Conservation (phyloP, 2,797 vertebrate species). For the Gila robusta region DNA sequence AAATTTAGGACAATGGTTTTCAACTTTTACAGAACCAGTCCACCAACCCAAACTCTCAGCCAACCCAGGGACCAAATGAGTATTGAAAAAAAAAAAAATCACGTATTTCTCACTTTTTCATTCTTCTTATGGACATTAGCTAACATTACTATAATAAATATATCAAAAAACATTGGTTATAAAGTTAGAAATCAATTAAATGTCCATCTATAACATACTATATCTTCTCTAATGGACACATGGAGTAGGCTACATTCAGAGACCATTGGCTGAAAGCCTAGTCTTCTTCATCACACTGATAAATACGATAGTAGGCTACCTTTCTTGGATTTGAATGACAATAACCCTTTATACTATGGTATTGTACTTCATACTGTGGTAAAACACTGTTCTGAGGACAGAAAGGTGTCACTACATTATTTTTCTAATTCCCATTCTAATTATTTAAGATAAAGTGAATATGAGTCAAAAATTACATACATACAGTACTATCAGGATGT, state of each 20-base stretch:
- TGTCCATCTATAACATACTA: not conserved
- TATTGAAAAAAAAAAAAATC: not conserved
- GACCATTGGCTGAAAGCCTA: not conserved
- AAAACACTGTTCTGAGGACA: not conserved
- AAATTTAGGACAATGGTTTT: not conserved
- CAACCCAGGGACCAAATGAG: not conserved
- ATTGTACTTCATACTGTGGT: not conserved
- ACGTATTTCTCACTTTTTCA: no score
- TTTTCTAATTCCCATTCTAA: not conserved
- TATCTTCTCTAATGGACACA: not conserved
- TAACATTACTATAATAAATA: not conserved
- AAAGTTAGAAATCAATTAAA: constrained; percentile 1
- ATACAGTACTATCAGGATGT: not conserved
- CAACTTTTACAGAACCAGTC: not conserved
- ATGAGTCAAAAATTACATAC: not conserved
- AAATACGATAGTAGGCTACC: not conserved
- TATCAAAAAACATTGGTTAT: not conserved
- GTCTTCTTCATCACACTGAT: not conserved
- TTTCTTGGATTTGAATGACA: not conserved
- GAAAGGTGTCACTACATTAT: not conserved
- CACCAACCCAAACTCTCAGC: not conserved
- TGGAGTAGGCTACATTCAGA: not conserved
- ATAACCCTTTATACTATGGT: not conserved
- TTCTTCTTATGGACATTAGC: not conserved
- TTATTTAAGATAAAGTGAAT: not conserved